Evolutionary conservation across 1,140 invertebrate species (phyloP).

Genomic region (Planococcus citri): DNA sequence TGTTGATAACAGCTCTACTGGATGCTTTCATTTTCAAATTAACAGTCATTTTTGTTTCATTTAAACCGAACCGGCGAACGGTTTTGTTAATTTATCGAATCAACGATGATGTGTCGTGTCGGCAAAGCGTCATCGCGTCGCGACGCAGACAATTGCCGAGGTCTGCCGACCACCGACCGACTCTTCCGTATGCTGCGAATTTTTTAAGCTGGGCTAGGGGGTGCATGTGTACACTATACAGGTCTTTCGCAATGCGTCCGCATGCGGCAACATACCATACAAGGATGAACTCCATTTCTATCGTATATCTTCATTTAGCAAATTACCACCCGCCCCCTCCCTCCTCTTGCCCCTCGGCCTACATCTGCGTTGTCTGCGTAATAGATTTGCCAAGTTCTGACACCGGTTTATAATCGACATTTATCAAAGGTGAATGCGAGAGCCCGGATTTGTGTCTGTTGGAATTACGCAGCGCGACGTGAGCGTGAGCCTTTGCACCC

Average conservation of each 20-base stretch:
- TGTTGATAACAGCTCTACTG: not conserved
- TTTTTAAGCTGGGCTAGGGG: no score
- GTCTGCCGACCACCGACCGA: no score
- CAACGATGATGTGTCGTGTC: not conserved
- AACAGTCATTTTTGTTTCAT: conserved; percentile 5
- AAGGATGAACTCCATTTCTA: no score
- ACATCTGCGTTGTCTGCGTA: not conserved
- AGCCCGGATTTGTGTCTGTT: not conserved
- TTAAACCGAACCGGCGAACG: not conserved
- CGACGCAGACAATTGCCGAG: not conserved
- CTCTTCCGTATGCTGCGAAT: no score
- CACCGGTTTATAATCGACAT: not conserved
- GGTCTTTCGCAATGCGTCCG: no score
- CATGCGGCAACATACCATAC: no score
- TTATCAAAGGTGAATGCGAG: not conserved
- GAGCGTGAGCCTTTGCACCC: no score
- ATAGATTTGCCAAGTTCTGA: not conserved
- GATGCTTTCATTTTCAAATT: not conserved
- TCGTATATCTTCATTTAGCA: no score
- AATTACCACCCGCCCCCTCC: no score
- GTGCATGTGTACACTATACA: no score
- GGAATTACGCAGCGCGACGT: not conserved
- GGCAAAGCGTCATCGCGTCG: not conserved
- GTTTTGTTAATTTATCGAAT: not conserved
- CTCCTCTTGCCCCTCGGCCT: no score